Percentiles rank a stretch among this genome's conserved stretches.
phyloP scores from a whole-genome alignment of 2,888 invertebrate genomes.

The Spisula solida region DNA sequence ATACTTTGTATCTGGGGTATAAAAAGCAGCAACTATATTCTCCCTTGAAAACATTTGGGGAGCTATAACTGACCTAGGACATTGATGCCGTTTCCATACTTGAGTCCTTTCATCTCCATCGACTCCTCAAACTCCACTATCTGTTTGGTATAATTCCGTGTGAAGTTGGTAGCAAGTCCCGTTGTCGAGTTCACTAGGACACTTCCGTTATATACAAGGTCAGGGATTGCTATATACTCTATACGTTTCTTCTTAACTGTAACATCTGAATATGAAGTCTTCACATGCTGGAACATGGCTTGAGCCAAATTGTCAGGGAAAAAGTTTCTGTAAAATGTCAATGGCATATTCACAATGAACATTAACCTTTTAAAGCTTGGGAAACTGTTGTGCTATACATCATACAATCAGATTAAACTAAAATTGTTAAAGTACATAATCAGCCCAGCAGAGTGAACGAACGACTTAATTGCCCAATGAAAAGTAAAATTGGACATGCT shows the following conservation, averaged over 20 bases:
- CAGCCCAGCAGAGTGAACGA: no score
- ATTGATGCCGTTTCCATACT: slow-evolving; percentile 90
- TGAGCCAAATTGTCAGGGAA: slow-evolving; percentile 90
- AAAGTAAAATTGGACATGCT: no score
- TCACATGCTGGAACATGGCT: slow-evolving; percentile 90
- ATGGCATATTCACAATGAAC: background rate
- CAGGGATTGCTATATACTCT: slow-evolving; percentile 62
- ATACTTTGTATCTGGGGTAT: no score
- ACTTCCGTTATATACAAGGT: slow-evolving; percentile 47
- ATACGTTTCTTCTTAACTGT: slow-evolving; percentile 61
- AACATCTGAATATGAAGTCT: slow-evolving; percentile 88
- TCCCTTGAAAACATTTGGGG: no score
- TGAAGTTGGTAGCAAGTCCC: background rate
- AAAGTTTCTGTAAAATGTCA: slow-evolving; percentile 88
- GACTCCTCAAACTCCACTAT: slow-evolving; percentile 72
- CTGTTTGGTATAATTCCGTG: slow-evolving; percentile 66
- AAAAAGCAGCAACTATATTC: no score
- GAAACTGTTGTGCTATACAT: background rate
- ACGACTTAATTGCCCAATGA: no score
- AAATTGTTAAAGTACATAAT: no score
- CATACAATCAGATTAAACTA: no score
- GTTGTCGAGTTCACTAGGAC: slow-evolving; percentile 62
- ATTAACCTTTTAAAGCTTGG: background rate
- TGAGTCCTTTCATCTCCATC: slow-evolving; percentile 66
- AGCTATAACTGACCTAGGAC: slow-evolving; percentile 90